Base-by-base conservation (phyloP, 2,888 invertebrate genomes). In the Tipula confusa region DNA sequence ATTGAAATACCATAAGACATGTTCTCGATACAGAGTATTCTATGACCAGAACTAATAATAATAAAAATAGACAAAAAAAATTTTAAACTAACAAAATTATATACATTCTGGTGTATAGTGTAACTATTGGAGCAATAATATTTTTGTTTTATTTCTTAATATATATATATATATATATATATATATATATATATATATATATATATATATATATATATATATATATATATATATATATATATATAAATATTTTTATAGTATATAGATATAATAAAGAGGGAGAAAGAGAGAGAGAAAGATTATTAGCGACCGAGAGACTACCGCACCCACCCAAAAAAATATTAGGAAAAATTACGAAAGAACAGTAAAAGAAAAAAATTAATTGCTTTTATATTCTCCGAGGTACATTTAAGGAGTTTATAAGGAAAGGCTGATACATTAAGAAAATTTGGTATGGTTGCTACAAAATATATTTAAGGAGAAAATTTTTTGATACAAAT, bases 371-470 rank as follows among this genome's bases (percentile, higher is more conserved):
- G n/a, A n/a, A 80, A 80, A 29, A 80, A 80, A 29, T 80, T 80
- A 80, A 80, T 80, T 80, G 80, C 80, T 80, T 80, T 80, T 80
- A 29, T 80, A 80, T 80, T 80, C 80, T 80, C 80, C 7, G 6
- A 80, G 80, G 80, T 80, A 80, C 80, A 29, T 80, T 80, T 80
- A 80, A 80, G 80, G 31, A 29, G 80, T 31, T 29, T 80, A 24
- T 24, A 64, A 64, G 64, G 11, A 64, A 64, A 64, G 64, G 24
- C 64, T n/a, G 15, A 43, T 64, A 64, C n/a, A 0, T 64, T 64
- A 64, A 15, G 5, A 15, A 33, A 33, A 18, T 15, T 43, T 43
- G 43, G 43, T 5, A 43, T 43, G 43, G 43, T n/a, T n/a, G 43
- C 4, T 15, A 43, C 4, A 43, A 36, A 0, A 36, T 5, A n/a